phyloP scores from a whole-genome alignment of 92 coral and sea anemone genomes.

The Palythoa heliodiscus region DNA sequence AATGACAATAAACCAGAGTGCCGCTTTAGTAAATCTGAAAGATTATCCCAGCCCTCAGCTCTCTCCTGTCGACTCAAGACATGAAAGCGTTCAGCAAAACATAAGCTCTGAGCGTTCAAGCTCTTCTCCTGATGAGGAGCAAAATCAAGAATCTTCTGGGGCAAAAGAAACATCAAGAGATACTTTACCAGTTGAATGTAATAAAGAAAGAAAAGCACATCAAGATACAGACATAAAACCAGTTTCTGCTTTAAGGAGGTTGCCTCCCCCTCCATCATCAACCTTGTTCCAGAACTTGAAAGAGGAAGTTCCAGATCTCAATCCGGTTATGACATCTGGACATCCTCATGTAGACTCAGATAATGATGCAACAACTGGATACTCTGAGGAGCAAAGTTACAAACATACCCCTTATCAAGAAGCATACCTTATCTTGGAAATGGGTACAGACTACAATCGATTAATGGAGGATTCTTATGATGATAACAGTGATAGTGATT shows the following conservation, averaged over 20 bases:
- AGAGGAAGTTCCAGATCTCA: conserved; percentile 21
- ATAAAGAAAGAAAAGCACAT: neutral
- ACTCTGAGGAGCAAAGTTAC: neutral
- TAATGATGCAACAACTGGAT: neutral
- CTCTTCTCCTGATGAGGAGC: neutral
- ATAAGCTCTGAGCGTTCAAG: neutral
- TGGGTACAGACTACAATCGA: conserved; percentile 4
- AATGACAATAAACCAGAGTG: neutral
- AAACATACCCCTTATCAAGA: conserved; percentile 21
- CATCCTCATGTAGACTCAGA: neutral
- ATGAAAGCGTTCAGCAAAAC: neutral
- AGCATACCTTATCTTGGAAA: conserved; percentile 35
- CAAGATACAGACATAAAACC: neutral
- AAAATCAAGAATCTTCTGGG: neutral
- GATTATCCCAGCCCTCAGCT: conserved; percentile 27
- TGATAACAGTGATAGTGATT: neutral
- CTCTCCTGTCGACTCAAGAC: neutral
- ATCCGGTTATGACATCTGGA: neutral
- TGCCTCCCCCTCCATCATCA: conserved; percentile 76
- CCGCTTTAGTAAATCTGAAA: conserved; percentile 24
- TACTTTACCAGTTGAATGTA: neutral
- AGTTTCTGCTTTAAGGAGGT: conserved; percentile 3
- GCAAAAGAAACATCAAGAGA: neutral
- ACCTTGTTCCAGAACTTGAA: conserved; percentile 49
- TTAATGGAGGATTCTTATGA: neutral